Base-by-base conservation (phyloP, 2,888 invertebrate genomes). In the Poecilus cupreus region DNA sequence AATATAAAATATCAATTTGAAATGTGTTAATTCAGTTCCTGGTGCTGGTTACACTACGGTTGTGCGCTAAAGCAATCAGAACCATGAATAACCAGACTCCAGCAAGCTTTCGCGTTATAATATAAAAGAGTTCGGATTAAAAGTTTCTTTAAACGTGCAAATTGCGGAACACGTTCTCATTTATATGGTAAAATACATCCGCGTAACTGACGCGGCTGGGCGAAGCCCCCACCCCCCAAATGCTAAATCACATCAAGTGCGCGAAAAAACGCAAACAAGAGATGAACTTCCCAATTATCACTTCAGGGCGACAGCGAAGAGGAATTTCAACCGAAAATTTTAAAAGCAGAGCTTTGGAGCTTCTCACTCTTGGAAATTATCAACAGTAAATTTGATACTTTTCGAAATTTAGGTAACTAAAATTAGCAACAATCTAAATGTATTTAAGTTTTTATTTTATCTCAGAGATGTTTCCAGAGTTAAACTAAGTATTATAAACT, bases 91-190 rank as follows among this genome's bases (percentile, higher is more conserved):
- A 24, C 60, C 49, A 37, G 72, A 22, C 43, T 51, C 24, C 49
- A 16, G 4, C 32, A 51, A 75, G 75, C 75, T 24, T 8, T 49
- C 32, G 51, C 75, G 75, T 77, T 77, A 76, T 76, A 57, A 37
- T 57, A 57, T 76, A 76, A 57, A 76, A 76, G 76, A 76, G 57
- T 37, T 57, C 32, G 57, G 76, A 76, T 76, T 76, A 76, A 60
- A 80, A 70, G 39, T 80, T 80, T 80, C 57, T 72, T 54, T 72
- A 72, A 51, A 80, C 80, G 80, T 80, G 80, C 72, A 72, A 80
- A 80, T 80, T 80, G 80, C 80, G 80, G 72, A 72, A 72, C 72
- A 54, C n/a, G 32, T 80, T 54, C 72, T 49, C 64, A 78, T 78
- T 78, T 78, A 60, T 43, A 64, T 75, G 75, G 51, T 51, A 75